These are phyloP conservation scores for Hemiscyllium ocellatum DNA, from an alignment of 2,113 vertebrate genomes.

Conservation along the genomic window DNA sequence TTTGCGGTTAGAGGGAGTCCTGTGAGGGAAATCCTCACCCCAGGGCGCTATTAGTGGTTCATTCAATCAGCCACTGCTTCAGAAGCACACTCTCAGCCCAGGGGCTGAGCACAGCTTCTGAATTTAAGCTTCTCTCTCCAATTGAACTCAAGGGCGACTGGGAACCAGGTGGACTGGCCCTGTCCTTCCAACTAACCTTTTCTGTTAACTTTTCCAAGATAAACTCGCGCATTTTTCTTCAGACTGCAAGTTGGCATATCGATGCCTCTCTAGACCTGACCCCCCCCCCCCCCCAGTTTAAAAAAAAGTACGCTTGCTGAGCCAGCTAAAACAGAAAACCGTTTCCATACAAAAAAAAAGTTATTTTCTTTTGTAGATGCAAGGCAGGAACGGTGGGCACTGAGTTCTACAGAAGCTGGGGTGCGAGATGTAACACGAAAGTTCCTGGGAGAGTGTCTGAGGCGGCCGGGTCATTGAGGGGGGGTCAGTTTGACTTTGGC, in stretches of 20 bases:
- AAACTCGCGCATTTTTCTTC: neutral
- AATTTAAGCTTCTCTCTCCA: too few relatives aligned
- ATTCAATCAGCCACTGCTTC: neutral
- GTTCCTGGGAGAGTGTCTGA: too few relatives aligned
- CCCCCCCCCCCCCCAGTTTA: too few relatives aligned
- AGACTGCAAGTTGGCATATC: too few relatives aligned
- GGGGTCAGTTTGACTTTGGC: too few relatives aligned
- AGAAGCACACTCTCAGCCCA: neutral
- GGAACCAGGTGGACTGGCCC: neutral
- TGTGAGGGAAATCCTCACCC: neutral
- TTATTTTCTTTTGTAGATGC: neutral
- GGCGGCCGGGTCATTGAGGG: too few relatives aligned
- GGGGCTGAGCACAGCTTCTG: neutral
- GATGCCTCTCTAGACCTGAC: neutral
- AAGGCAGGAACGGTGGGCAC: neutral
- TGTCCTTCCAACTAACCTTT: neutral
- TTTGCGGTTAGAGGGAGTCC: neutral
- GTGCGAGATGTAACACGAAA: neutral
- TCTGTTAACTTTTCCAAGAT: neutral
- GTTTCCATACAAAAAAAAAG: too few relatives aligned
- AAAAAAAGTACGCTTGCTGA: too few relatives aligned
- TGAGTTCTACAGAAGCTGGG: neutral
- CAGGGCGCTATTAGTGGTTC: neutral
- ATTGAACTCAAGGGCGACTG: too few relatives aligned
- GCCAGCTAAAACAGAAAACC: too few relatives aligned